These are phyloP conservation scores for Trichomalopsis sarcophagae DNA, from an alignment of 1,140 invertebrate genomes.

Conservation along the genomic window DNA sequence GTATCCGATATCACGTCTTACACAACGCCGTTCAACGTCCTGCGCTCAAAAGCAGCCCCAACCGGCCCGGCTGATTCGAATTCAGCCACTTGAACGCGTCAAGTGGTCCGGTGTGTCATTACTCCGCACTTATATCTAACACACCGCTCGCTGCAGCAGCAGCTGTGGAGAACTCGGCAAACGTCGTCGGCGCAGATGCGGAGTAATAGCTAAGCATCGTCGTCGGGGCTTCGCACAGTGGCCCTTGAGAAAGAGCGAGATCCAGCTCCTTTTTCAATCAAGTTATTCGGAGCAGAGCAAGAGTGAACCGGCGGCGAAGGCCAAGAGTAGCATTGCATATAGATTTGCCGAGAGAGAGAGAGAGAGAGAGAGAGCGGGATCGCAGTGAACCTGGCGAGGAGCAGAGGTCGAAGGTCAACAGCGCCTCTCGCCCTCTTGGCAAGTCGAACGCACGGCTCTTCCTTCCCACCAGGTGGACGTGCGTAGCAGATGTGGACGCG, in stretches of 20 bases:
- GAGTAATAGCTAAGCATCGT: too few species aligned
- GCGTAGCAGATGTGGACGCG: not conserved
- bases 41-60: too few species aligned
- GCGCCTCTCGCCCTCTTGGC: not conserved
- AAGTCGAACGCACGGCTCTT: not conserved
- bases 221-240: too few species aligned
- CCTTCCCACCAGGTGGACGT: not conserved
- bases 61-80: not conserved
- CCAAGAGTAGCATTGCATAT: not conserved
- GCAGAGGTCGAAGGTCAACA: not conserved
- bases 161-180: not conserved
- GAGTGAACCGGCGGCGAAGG: not conserved
- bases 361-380: too few species aligned
- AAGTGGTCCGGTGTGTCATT: not conserved
- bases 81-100: not conserved
- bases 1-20: too few species aligned
- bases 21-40: too few species aligned
- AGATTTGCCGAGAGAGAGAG: conserved; percentile 9
- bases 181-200: not conserved
- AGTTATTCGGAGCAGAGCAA: too few species aligned
- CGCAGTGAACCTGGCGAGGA: not conserved
- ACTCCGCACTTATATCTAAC: not conserved
- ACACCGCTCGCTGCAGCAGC: not conserved
- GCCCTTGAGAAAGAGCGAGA: not conserved
- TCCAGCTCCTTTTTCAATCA: not conserved